phyloP scores from a whole-genome alignment of 2,113 vertebrate genomes.

The Syrrhaptes paradoxus region DNA sequence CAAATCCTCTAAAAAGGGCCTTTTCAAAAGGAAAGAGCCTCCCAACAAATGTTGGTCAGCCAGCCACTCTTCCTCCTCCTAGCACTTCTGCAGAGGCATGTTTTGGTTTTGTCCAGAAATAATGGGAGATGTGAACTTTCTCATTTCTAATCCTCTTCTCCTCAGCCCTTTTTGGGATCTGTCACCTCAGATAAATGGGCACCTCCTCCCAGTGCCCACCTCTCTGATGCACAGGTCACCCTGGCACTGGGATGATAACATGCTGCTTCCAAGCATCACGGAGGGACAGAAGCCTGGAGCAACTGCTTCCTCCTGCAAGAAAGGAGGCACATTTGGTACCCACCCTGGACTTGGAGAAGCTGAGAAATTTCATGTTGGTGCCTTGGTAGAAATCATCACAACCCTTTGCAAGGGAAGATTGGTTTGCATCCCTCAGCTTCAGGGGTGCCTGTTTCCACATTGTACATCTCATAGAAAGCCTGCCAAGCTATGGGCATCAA shows the following conservation, averaged over 20 bases:
- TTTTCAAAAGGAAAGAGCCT: neutral
- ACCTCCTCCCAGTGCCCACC: neutral
- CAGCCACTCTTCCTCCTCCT: neutral
- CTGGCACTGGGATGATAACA: neutral
- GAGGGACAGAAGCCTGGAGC: neutral
- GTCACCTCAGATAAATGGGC: neutral
- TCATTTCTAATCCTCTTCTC: neutral
- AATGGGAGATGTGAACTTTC: neutral
- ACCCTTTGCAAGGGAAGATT: neutral
- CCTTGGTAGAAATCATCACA: neutral
- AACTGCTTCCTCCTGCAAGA: neutral
- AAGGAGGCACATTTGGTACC: neutral
- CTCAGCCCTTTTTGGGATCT: neutral
- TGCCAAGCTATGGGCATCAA: rapidly evolving
- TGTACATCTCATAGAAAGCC: neutral
- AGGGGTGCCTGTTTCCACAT: neutral
- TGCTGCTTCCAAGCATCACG: neutral
- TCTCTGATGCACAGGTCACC: rapidly evolving
- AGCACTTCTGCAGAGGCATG: neutral
- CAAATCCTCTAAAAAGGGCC: neutral
- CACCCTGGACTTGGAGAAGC: neutral
- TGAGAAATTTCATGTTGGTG: neutral
- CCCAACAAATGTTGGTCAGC: neutral
- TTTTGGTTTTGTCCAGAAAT: neutral
- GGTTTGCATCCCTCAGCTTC: neutral